Evolutionary conservation across 2,113 vertebrate species (phyloP).

Genomic region (Felis chaus): DNA sequence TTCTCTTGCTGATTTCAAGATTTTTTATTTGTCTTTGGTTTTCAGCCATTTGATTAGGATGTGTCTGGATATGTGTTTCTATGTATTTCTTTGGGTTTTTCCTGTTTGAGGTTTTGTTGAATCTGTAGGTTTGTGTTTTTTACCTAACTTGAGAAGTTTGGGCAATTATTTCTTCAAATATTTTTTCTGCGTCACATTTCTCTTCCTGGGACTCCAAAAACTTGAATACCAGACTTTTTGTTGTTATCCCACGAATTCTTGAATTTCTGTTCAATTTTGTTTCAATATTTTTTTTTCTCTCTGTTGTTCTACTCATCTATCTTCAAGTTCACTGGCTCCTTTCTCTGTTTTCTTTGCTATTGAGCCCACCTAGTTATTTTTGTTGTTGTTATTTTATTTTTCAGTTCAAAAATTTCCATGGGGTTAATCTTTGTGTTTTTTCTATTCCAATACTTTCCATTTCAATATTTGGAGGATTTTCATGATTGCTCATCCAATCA

Average conservation of each 20-base stretch:
- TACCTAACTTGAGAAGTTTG: conserved; percentile 23
- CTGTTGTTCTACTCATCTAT: background rate
- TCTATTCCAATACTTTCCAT: conserved; percentile 8
- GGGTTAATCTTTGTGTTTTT: background rate
- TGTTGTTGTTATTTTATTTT: background rate
- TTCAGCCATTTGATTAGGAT: background rate
- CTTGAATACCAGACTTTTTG: background rate
- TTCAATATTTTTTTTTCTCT: background rate
- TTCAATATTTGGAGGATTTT: conserved; percentile 33
- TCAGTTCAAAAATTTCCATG: background rate
- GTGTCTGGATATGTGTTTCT: background rate
- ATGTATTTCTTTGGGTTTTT: background rate
- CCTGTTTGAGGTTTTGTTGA: background rate
- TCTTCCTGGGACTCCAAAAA: background rate
- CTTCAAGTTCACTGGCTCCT: background rate
- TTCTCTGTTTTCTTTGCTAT: background rate
- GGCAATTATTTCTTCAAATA: background rate
- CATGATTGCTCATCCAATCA: background rate
- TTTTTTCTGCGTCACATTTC: background rate
- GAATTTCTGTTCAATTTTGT: background rate
- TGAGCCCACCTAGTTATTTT: background rate
- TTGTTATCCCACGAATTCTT: background rate
- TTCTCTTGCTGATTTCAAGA: background rate
- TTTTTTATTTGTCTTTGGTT: background rate
- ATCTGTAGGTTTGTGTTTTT: background rate